Evolutionary conservation across 2,888 invertebrate species (phyloP), one percentile per base, ranked within the genome.

Genomic region (Epirrita christyi): DNA sequence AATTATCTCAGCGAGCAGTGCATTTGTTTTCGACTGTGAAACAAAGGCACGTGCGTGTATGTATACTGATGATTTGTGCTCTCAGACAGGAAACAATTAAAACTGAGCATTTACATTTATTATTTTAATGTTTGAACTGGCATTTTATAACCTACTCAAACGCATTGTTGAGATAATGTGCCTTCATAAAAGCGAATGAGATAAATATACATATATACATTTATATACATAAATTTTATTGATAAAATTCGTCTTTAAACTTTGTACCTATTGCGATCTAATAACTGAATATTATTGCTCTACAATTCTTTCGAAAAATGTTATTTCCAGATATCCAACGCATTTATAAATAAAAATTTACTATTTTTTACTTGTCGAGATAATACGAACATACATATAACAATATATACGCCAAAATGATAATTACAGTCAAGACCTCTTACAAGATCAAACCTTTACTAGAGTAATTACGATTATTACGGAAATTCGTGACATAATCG

Each of bases 11-110:
- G 36, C 29, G 41, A 21, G 4, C 50, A 44, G 54, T 29, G 15
- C 28, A 50, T 61, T 61, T 63, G 59, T 63, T 64, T 63, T 44
- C 49, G 48, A 38, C 53, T 36, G 41, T 34, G 36, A 42, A 50
- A 67, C 67, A 64, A 67, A 67, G 67, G 49, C 59, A 47, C 48
- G 46, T 55, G 57, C 55, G 55, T 21, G 21, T 21, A 21, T 21
- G 21, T 21, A 21, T 4, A 53, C 58, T 51, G 47, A 44, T 59
- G 48, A 64, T 60, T 55, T 55, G 53, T 59, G 60, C 53, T 51
- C 56, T 60, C 55, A 54, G 62, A 64, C 68, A 71, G 72, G 75
- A 73, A 75, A 71, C 68, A 70, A 76, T 74, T 73, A 73, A 70
- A 61, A 59, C n/a, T n/a, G n/a, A n/a, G n/a, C 52, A 59, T 61